A percentile compares a stretch with the other conserved stretches of the same genome.
phyloP scores from a whole-genome alignment of 2,888 invertebrate genomes.

The Nudaria mundana region DNA sequence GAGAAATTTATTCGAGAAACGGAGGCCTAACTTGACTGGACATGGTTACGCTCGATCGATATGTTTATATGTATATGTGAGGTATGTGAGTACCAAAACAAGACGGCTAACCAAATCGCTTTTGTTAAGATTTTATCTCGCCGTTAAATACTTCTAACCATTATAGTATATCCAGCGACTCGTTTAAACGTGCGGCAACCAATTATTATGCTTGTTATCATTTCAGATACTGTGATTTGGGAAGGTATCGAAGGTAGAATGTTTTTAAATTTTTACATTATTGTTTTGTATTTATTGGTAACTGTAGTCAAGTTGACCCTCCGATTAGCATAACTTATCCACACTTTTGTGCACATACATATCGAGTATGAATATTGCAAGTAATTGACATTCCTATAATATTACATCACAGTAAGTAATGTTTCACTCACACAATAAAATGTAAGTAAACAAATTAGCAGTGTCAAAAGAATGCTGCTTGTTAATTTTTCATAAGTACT shows the following conservation, averaged over 20 bases:
- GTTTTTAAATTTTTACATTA: slow-evolving; percentile 23
- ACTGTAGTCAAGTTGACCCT: not conserved
- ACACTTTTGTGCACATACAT: too few relatives aligned
- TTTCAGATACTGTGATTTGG: slow-evolving; percentile 56
- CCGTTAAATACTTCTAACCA: slow-evolving; percentile 79
- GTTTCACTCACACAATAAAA: too few relatives aligned
- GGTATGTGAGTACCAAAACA: slow-evolving; percentile 74
- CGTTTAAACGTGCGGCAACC: slow-evolving; percentile 66
- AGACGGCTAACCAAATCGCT: slow-evolving; percentile 78
- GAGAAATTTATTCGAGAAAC: slow-evolving; percentile 34
- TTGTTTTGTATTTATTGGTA: slow-evolving; percentile 11
- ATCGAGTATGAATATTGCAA: too few relatives aligned
- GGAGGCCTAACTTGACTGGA: slow-evolving; percentile 50
- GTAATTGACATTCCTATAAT: too few relatives aligned
- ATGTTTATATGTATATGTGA: slow-evolving; percentile 72
- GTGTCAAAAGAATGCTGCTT: too few relatives aligned
- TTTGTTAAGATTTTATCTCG: slow-evolving; percentile 80
- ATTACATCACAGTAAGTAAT: too few relatives aligned
- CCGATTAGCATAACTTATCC: not conserved
- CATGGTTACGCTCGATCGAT: slow-evolving; percentile 53
- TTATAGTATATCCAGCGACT: slow-evolving; percentile 71
- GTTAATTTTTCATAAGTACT: too few relatives aligned
- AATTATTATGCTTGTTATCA: slow-evolving; percentile 63
- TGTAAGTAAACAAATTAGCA: too few relatives aligned
- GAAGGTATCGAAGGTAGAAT: slow-evolving; percentile 30